Percentiles rank a stretch among this genome's conserved stretches.
These are phyloP conservation scores for Buceros bicornis DNA, from an alignment of 2,797 vertebrate genomes.

Conservation along the genomic window DNA sequence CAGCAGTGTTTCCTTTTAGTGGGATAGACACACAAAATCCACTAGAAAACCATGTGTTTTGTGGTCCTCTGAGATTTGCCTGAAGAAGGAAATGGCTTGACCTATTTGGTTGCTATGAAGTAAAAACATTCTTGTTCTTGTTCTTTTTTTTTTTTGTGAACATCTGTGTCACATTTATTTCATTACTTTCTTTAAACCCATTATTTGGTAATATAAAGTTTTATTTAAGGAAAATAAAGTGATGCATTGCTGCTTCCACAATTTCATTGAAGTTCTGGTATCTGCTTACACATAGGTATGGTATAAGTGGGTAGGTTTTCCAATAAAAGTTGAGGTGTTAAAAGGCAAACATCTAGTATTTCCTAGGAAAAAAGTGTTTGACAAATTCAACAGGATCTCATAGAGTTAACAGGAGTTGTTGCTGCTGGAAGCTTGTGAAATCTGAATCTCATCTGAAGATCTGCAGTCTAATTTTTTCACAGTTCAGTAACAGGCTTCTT, in stretches of 20 bases:
- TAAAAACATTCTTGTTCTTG: slow-evolving; percentile 81
- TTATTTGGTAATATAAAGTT: slow-evolving; percentile 65
- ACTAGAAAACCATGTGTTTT: slow-evolving; percentile 77
- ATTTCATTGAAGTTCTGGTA: slow-evolving; percentile 16
- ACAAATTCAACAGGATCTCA: background rate
- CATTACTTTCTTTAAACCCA: slow-evolving; percentile 76
- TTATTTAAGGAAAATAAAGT: slow-evolving; percentile 50
- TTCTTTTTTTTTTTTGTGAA: slow-evolving; percentile 43
- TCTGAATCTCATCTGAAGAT: background rate
- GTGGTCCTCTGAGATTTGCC: slow-evolving; percentile 78
- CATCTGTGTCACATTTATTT: slow-evolving; percentile 84
- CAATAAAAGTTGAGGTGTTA: background rate
- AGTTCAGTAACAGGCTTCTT: background rate
- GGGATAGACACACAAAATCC: slow-evolving; percentile 64
- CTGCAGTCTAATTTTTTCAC: slow-evolving; percentile 19
- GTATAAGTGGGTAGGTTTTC: background rate
- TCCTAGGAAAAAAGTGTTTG: background rate
- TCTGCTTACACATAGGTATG: background rate
- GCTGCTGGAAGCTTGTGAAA: background rate
- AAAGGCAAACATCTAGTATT: background rate
- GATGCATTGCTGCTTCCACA: background rate
- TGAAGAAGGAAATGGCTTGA: slow-evolving; percentile 84
- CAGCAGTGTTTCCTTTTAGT: slow-evolving; percentile 75
- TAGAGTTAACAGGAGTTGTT: slow-evolving; percentile 2
- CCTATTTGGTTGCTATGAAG: slow-evolving; percentile 85